Evolutionary conservation across 1,140 invertebrate genomes (phyloP).

Genomic region (Aphidius ervi): DNA sequence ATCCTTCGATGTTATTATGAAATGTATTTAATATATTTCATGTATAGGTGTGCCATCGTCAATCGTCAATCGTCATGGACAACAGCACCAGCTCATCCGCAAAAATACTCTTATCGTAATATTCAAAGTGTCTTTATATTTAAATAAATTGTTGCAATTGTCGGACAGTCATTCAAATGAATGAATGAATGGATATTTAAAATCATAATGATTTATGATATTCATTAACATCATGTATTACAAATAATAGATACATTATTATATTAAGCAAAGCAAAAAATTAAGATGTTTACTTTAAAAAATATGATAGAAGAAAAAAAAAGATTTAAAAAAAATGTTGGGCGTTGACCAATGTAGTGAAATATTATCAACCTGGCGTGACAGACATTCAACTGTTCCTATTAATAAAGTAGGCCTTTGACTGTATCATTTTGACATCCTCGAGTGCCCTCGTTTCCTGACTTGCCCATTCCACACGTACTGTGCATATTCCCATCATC

Average conservation of each 20-base stretch:
- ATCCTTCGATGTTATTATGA: too few relatives aligned
- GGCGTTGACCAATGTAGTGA: constrained; percentile 29
- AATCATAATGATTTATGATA: too few relatives aligned
- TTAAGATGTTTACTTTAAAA: not conserved
- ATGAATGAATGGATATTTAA: too few relatives aligned
- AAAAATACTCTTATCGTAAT: too few relatives aligned
- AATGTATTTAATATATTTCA: too few relatives aligned
- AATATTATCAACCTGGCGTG: constrained; percentile 36
- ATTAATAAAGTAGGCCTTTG: constrained; percentile 37
- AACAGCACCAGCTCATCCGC: too few relatives aligned
- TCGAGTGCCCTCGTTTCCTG: constrained; percentile 46
- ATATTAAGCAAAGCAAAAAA: not conserved
- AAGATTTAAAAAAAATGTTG: constrained; percentile 10
- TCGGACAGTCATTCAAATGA: too few relatives aligned
- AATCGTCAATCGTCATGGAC: too few relatives aligned
- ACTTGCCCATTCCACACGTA: constrained; percentile 36
- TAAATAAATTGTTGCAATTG: too few relatives aligned
- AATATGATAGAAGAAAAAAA: not conserved
- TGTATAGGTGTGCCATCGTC: too few relatives aligned
- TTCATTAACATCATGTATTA: too few relatives aligned
- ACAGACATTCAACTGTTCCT: constrained; percentile 40
- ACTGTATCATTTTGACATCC: constrained; percentile 34
- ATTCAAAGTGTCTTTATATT: too few relatives aligned
- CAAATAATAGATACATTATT: not conserved
- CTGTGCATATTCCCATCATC: not conserved